Evolutionary conservation across 2,888 invertebrate species (phyloP), one percentile per base, ranked within the genome.

Genomic region (Phytoseiulus persimilis): DNA sequence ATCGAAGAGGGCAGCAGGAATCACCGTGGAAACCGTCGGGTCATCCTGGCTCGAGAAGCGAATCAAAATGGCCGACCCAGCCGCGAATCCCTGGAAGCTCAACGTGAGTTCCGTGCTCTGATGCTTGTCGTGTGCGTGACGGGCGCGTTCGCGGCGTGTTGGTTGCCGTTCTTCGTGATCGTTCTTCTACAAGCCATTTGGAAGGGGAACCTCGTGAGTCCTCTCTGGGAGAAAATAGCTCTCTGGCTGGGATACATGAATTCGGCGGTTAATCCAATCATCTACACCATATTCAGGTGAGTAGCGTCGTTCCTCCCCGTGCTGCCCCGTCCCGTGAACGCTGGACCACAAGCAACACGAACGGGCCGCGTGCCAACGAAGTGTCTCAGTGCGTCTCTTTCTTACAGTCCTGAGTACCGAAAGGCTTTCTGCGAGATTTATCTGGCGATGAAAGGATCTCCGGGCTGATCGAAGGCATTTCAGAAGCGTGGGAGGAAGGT

Each of bases 221-320:
- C 96, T 92, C 95, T 96, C 92, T 65, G 65, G 65, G 65, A 65
- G 65, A 65, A 65, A 65, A 65, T 65, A 14, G 65, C 65, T 65
- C 94, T 96, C 87, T 97, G 97, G 97, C 94, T 97, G 90, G 97
- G 97, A 90, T 97, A 97, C 93, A 96, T 96, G 93, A 97, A 97
- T 93, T 96, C 96, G 89, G 95, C 97, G 87, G 94, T 97, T 89
- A 97, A 97, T 93, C 97, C 97, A 28, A 95, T 97, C 91, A 91
- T 91, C 87, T 91, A 91, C 90, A 91, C 91, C 0, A 91, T 91
- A 33, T 83, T 90, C 83, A 31, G 65, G 65, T 65, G 28, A 28
- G 65, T 65, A 23, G 1, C 18, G 65, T 23, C 2, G 18, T 28
- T 23, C 23, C 18, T 23, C 18, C 18, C 18, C 23, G 11, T 28